A percentile compares a stretch with the other conserved stretches of the same genome.
Conservation (phyloP, 23 tunicate genomes). For the Phallusia fumigata region DNA sequence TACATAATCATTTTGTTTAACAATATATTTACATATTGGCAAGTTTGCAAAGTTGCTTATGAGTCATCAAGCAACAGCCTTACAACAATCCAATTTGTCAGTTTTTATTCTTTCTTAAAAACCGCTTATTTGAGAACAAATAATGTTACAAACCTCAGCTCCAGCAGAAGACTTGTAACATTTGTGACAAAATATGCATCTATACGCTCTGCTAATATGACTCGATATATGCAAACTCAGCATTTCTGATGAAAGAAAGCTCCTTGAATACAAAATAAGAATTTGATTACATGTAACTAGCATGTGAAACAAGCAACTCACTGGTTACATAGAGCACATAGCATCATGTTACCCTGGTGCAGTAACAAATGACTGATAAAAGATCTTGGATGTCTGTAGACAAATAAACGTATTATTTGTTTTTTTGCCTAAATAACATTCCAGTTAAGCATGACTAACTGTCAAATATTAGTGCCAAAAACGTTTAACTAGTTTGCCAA, state of each 20-base stretch:
- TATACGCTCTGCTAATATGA: neutral
- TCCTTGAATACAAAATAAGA: neutral
- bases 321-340: neutral
- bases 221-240: neutral
- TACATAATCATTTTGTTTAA: too few relatives aligned
- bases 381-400: neutral
- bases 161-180: neutral
- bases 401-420: too few relatives aligned
- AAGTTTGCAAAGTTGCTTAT: too few relatives aligned
- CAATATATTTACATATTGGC: too few relatives aligned
- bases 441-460: too few relatives aligned
- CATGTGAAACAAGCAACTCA: neutral
- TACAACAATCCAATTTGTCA: too few relatives aligned
- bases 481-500: too few relatives aligned
- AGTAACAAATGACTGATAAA: neutral
- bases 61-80: too few relatives aligned
- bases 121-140: too few relatives aligned
- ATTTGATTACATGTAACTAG: neutral
- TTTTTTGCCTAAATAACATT: too few relatives aligned
- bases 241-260: neutral
- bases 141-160: neutral
- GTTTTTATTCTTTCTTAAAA: too few relatives aligned
- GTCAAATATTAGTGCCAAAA: too few relatives aligned
- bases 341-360: neutral
- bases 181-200: slow-evolving; percentile 1